Evolutionary conservation across 1,140 invertebrate genomes (phyloP), one percentile per base, ranked within the genome.

Genomic region (Planococcus citri): DNA sequence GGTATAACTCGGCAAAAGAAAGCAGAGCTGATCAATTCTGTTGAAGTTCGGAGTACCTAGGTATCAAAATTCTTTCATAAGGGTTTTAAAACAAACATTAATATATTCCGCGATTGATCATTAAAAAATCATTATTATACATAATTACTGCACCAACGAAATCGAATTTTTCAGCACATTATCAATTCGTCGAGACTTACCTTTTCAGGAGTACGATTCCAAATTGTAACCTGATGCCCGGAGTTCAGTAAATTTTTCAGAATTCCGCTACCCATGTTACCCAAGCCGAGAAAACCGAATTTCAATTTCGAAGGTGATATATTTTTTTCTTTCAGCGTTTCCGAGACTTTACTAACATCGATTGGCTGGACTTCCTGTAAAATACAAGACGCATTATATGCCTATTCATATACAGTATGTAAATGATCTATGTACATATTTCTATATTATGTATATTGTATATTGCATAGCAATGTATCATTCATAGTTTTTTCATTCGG

Each of bases 181-280:
- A 60, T 21, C 22, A 60, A 60, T 20, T 20, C n/a, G 8, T 20
- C n/a, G n/a, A 37, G 75, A 85, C 87, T 84, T 83, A 95, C 93
- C 88, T 96, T 97, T 70, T 89, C 86, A 29, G 87, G 84, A 72
- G 92, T 91, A 74, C 94, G 85, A 80, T 97, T 97, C 94, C 95
- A 97, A 37, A 97, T 86, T 73, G 91, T 87, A 12, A 97, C 92
- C 76, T 89, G 88, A 79, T 97, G 95, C 8, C 94, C 94, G 64
- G 93, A 94, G 77, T 92, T 92, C 72, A 97, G 85, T 21, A 98
- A 82, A 78, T 97, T 96, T 82, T 94, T 95, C 0, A 97, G 93
- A 75, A 97, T 94, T 21, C 92, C 92, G 58, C 89, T 88, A n/a
- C 95, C 95, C 90, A 98, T 97, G 74, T 93, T 94, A 51, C 95